Evolutionary conservation across 1,140 invertebrate genomes (phyloP).

Genomic region (Spodoptera litura): DNA sequence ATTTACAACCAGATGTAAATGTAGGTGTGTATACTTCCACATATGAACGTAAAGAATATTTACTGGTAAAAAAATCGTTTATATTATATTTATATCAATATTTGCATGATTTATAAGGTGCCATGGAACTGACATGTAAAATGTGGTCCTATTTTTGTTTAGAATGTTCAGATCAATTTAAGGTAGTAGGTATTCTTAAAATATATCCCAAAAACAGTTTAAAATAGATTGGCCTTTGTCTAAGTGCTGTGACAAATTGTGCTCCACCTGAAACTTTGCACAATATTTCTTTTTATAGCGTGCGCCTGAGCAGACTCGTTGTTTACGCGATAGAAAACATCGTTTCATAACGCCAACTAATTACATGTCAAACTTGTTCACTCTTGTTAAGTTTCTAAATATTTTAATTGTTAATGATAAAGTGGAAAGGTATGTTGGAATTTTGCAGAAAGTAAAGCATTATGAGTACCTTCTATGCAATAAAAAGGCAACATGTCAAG

Average conservation of each 20-base stretch:
- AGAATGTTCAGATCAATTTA: too few relatives aligned
- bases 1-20: not conserved
- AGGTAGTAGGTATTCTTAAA: not conserved
- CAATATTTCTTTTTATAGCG: slow-evolving; percentile 32
- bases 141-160: too few relatives aligned
- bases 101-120: too few relatives aligned
- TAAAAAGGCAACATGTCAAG: too few relatives aligned
- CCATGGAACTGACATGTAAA: too few relatives aligned
- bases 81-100: too few relatives aligned
- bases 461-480: too few relatives aligned
- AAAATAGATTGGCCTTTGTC: slow-evolving; percentile 18
- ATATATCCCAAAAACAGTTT: not conserved
- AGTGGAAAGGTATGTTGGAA: not conserved
- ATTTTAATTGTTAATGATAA: slow-evolving; percentile 11
- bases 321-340: slow-evolving; percentile 32
- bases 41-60: too few relatives aligned
- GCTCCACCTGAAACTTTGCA: slow-evolving; percentile 7
- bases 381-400: not conserved
- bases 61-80: too few relatives aligned
- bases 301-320: slow-evolving; percentile 1
- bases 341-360: not conserved
- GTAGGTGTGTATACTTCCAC: not conserved
- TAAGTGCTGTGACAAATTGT: slow-evolving; percentile 32
- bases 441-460: not conserved
- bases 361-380: slow-evolving; percentile 7